These are phyloP conservation scores for Gastrophysa polygoni DNA, from an alignment of 2,888 invertebrate genomes.

Conservation along the genomic window DNA sequence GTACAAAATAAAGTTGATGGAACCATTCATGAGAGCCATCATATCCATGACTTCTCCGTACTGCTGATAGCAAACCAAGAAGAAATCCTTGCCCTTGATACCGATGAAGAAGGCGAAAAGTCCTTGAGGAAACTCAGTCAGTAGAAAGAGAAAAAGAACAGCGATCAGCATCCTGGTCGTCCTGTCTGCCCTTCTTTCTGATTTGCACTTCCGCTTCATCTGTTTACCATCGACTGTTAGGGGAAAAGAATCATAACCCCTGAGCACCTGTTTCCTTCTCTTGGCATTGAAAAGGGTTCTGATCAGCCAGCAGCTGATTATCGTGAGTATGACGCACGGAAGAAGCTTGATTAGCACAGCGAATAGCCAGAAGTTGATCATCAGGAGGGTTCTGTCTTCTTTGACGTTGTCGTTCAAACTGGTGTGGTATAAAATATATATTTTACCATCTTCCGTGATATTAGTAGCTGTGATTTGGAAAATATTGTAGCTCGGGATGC, in stretches of 20 bases:
- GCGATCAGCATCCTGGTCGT: slow-evolving; percentile 91
- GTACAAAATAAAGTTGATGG: slow-evolving; percentile 92
- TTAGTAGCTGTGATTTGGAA: slow-evolving; percentile 65
- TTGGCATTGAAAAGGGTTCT: slow-evolving; percentile 77
- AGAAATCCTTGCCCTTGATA: slow-evolving; percentile 73
- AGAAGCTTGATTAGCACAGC: slow-evolving; percentile 80
- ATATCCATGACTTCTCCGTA: slow-evolving; percentile 90
- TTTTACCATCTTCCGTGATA: slow-evolving; percentile 63
- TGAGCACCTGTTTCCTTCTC: slow-evolving; percentile 72
- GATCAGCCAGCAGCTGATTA: slow-evolving; percentile 74
- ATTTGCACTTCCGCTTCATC: slow-evolving; percentile 55
- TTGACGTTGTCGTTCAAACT: slow-evolving; percentile 58
- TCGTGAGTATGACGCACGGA: slow-evolving; percentile 78
- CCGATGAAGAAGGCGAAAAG: slow-evolving; percentile 67
- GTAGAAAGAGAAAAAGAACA: slow-evolving; percentile 81
- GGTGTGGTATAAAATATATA: slow-evolving; percentile 66
- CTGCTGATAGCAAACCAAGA: slow-evolving; percentile 77
- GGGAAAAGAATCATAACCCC: slow-evolving; percentile 67
- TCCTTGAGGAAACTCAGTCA: slow-evolving; percentile 84
- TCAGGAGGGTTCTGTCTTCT: slow-evolving; percentile 54
- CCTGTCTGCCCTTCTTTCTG: slow-evolving; percentile 79
- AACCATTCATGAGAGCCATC: slow-evolving; percentile 86
- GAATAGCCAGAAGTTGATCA: slow-evolving; percentile 81
- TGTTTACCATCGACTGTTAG: slow-evolving; percentile 43
- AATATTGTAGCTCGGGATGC: slow-evolving; percentile 82